These are phyloP conservation scores for Halcyon malimbica DNA, from an alignment of 2,113 vertebrate species.

Conservation along the genomic window DNA sequence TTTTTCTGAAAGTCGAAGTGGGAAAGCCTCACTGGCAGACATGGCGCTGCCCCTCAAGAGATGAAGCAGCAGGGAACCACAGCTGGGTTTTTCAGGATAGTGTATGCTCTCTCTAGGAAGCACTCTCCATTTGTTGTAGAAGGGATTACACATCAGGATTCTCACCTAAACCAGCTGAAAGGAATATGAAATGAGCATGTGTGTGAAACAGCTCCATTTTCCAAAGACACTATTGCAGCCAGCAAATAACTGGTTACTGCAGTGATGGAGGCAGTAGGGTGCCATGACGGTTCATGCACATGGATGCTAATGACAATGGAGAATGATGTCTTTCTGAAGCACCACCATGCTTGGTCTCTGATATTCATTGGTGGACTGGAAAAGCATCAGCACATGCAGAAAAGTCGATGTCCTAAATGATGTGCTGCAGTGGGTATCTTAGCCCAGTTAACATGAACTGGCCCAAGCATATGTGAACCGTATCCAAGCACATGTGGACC, in stretches of 20 bases:
- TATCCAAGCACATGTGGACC: no score
- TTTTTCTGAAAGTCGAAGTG: neutral
- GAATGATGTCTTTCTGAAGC: neutral
- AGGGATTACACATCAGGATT: neutral
- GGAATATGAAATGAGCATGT: neutral
- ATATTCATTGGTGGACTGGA: neutral
- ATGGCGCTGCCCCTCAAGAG: neutral
- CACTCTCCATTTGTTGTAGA: neutral
- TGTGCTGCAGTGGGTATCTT: neutral
- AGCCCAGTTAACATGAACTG: neutral
- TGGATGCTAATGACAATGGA: neutral
- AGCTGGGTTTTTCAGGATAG: neutral
- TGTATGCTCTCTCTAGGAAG: neutral
- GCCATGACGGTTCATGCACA: neutral
- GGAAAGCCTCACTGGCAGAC: neutral
- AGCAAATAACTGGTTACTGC: neutral
- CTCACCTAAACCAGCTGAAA: neutral
- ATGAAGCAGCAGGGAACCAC: neutral
- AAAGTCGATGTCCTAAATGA: neutral
- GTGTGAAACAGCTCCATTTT: neutral
- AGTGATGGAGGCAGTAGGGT: neutral
- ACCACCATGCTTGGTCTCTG: no score
- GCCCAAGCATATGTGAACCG: fast-evolving
- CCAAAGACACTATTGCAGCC: neutral
- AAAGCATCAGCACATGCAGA: neutral